These are phyloP conservation scores for Amblyopsis hoosieri DNA, from an alignment of 2,797 vertebrate species.

Conservation along the genomic window DNA sequence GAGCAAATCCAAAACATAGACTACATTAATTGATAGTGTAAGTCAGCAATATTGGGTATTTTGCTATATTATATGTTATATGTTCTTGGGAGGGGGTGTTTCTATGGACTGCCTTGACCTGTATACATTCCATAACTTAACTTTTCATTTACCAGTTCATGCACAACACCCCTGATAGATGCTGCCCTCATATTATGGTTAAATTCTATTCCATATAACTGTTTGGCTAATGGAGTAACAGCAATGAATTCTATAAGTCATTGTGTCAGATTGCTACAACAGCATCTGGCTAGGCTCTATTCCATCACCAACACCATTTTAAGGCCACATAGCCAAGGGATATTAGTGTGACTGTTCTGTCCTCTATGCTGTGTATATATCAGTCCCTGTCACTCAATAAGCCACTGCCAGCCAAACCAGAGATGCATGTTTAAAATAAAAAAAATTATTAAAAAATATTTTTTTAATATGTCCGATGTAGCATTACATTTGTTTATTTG, in stretches of 20 bases:
- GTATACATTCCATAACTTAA: conserved; percentile 17
- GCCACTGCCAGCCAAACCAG: conserved; percentile 29
- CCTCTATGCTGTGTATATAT: conserved; percentile 35
- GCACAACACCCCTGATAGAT: conserved; percentile 3
- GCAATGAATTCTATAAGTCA: conserved; percentile 30
- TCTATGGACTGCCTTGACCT: background rate
- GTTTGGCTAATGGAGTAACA: conserved; percentile 7
- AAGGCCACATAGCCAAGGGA: conserved; percentile 30
- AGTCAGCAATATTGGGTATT: background rate
- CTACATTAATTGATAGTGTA: too few relatives aligned
- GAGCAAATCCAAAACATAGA: too few relatives aligned
- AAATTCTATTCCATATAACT: conserved; percentile 9
- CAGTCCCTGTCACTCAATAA: conserved; percentile 38
- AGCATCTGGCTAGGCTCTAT: conserved; percentile 35
- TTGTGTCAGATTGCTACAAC: conserved; percentile 22
- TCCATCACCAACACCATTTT: conserved; percentile 24
- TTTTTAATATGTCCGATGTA: too few relatives aligned
- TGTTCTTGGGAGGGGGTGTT: background rate
- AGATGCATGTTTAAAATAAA: conserved; percentile 6
- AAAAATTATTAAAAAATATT: too few relatives aligned
- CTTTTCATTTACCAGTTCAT: conserved; percentile 6
- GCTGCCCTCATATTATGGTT: background rate
- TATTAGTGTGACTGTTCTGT: conserved; percentile 34
- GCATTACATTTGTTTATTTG: too few relatives aligned
- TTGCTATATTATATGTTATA: background rate